phyloP scores from a whole-genome alignment of 1,140 invertebrate genomes.

The Drosophila grimshawi region DNA sequence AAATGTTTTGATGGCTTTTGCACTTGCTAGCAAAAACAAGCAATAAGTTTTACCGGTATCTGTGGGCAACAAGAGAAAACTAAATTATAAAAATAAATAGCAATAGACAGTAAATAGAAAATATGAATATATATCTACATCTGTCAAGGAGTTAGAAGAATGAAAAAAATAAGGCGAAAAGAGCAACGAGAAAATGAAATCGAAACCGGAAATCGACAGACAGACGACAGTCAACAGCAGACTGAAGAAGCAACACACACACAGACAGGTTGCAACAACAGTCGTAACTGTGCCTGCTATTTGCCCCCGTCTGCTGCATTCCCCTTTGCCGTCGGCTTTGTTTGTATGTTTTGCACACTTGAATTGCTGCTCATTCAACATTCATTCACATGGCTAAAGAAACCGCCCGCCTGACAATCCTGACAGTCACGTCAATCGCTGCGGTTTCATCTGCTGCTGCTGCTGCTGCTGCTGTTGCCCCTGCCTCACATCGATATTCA shows the following conservation, averaged over 20 bases:
- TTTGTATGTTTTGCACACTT: constrained; percentile 59
- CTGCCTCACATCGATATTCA: constrained; percentile 60
- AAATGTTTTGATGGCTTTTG: neutral
- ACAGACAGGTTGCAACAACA: constrained; percentile 28
- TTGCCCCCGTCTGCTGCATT: neutral
- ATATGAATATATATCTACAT: constrained; percentile 13
- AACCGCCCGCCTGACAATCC: constrained; percentile 21
- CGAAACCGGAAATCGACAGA: constrained; percentile 61
- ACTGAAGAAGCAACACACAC: constrained; percentile 20
- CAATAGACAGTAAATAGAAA: constrained; percentile 9
- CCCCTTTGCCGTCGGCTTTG: constrained; percentile 1
- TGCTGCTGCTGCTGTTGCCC: neutral
- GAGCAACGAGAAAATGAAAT: constrained; percentile 58
- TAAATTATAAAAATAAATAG: neutral
- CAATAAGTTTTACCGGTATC: neutral
- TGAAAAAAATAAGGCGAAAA: constrained; percentile 20
- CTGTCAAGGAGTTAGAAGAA: constrained; percentile 3
- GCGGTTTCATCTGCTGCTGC: neutral
- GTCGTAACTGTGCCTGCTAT: constrained; percentile 2
- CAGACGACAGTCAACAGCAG: neutral
- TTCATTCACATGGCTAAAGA: constrained; percentile 58
- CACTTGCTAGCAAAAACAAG: too few relatives aligned
- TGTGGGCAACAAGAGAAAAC: neutral
- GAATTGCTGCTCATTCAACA: constrained; percentile 70
- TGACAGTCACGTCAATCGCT: constrained; percentile 31